These are phyloP conservation scores for Proisotoma minuta DNA, from an alignment of 2,888 invertebrate genomes.

Conservation along the genomic window DNA sequence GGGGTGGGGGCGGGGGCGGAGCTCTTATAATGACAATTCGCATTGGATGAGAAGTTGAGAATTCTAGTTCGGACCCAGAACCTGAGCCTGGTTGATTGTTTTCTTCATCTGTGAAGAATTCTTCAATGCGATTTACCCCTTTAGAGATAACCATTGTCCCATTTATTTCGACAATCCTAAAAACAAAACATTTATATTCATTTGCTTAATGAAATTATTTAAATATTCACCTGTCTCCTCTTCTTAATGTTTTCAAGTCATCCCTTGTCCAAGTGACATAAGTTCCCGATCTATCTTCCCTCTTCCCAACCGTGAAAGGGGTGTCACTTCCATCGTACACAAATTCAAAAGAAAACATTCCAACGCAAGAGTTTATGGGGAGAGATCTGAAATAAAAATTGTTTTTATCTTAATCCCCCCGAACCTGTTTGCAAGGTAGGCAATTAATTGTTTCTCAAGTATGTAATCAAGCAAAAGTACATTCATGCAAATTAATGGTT, in stretches of 20 bases:
- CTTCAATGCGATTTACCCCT: slow-evolving; percentile 46
- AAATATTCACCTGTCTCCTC: slow-evolving; percentile 64
- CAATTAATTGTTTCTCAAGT: no score
- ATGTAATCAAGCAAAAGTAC: no score
- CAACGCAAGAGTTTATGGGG: slow-evolving; percentile 51
- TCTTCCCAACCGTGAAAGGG: slow-evolving; percentile 66
- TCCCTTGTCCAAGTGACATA: slow-evolving; percentile 79
- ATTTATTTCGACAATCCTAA: slow-evolving; percentile 46
- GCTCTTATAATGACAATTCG: slow-evolving; percentile 43
- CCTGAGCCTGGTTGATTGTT: slow-evolving; percentile 28
- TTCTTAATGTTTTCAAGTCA: slow-evolving; percentile 63
- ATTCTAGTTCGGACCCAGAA: neutral
- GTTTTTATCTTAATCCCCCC: no score
- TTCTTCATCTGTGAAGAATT: slow-evolving; percentile 46
- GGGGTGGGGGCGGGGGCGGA: slow-evolving; percentile 45
- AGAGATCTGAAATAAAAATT: slow-evolving; percentile 48
- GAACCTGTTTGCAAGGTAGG: no score
- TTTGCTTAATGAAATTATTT: neutral
- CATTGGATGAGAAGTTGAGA: slow-evolving; percentile 40
- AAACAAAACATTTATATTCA: slow-evolving; percentile 1
- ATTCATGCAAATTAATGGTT: no score
- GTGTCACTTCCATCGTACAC: slow-evolving; percentile 63
- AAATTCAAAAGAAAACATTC: slow-evolving; percentile 61
- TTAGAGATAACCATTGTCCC: slow-evolving; percentile 45
- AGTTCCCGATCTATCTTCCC: slow-evolving; percentile 63